These are phyloP conservation scores for Istiophorus platypterus DNA, from an alignment of 2,113 vertebrate genomes.

Conservation along the genomic window DNA sequence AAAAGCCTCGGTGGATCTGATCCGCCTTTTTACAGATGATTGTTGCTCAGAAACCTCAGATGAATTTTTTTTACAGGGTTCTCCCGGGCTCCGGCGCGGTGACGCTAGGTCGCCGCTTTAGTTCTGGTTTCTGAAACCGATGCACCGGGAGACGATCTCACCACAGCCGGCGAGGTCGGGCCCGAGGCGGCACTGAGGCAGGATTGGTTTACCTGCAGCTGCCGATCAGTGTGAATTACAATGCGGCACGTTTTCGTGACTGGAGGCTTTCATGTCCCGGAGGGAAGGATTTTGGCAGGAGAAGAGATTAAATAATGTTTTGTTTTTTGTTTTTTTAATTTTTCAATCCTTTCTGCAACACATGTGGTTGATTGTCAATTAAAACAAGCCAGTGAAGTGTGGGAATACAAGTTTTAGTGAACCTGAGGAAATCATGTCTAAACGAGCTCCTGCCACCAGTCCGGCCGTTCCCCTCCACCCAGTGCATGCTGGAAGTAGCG, in stretches of 20 bases:
- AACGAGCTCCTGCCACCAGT: neutral
- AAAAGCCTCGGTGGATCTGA: too few relatives aligned
- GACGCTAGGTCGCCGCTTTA: too few relatives aligned
- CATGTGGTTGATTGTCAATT: neutral
- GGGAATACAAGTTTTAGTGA: neutral
- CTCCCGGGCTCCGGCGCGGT: too few relatives aligned
- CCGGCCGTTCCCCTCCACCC: neutral
- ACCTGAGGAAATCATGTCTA: neutral
- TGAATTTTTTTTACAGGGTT: too few relatives aligned
- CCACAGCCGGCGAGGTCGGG: neutral
- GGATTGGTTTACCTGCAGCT: conserved; percentile 40
- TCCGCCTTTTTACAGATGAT: too few relatives aligned
- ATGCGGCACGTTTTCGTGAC: neutral
- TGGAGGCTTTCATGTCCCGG: conserved; percentile 37
- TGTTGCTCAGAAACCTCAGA: too few relatives aligned
- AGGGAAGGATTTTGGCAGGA: neutral
- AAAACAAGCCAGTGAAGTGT: neutral
- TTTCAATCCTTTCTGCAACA: conserved; percentile 1
- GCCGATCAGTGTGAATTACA: conserved; percentile 22
- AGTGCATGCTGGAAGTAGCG: conserved; percentile 12
- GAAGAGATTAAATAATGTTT: neutral
- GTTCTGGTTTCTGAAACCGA: too few relatives aligned
- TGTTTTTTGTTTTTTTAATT: neutral
- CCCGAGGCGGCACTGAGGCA: neutral
- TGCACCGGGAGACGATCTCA: too few relatives aligned